Percentiles rank a stretch among this genome's conserved stretches.
Conservation (phyloP, 2,888 invertebrate species). For the Athalia circularis region DNA sequence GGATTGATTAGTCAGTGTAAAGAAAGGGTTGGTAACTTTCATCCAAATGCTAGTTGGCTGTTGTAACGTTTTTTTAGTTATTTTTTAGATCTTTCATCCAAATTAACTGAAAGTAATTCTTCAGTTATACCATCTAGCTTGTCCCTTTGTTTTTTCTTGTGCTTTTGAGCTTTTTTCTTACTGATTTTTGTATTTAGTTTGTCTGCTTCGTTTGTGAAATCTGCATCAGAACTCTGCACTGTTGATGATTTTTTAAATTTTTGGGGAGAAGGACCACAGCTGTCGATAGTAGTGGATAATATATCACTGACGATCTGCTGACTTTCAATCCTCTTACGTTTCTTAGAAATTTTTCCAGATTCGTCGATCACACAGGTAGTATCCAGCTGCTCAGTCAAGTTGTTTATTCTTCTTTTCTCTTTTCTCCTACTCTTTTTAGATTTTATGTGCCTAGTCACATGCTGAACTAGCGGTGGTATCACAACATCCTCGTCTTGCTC, state of each 20-base stretch:
- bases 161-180: conserved; percentile 47
- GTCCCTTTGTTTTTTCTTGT: conserved; percentile 43
- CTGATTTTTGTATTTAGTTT: conserved; percentile 50
- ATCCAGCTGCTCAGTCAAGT: conserved; percentile 56
- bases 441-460: conserved; percentile 28
- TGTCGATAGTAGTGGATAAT: not conserved
- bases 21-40: too few relatives aligned
- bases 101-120: conserved; percentile 50
- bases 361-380: conserved; percentile 55
- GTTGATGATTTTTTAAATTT: conserved; percentile 5
- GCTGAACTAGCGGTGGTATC: not conserved
- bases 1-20: too few relatives aligned
- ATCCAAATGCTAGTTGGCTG: too few relatives aligned
- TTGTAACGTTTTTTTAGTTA: too few relatives aligned
- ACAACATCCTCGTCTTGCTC: conserved; percentile 12
- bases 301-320: conserved; percentile 23
- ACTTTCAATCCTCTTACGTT: conserved; percentile 23
- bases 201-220: conserved; percentile 44
- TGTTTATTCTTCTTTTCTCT: conserved; percentile 53
- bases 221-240: conserved; percentile 25
- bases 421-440: conserved; percentile 53
- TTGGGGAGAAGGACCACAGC: not conserved
- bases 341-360: conserved; percentile 35
- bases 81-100: conserved; percentile 18
- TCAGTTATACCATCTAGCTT: conserved; percentile 51